Conservation (phyloP, 2,888 invertebrate genomes). For the Buathra laborator region DNA sequence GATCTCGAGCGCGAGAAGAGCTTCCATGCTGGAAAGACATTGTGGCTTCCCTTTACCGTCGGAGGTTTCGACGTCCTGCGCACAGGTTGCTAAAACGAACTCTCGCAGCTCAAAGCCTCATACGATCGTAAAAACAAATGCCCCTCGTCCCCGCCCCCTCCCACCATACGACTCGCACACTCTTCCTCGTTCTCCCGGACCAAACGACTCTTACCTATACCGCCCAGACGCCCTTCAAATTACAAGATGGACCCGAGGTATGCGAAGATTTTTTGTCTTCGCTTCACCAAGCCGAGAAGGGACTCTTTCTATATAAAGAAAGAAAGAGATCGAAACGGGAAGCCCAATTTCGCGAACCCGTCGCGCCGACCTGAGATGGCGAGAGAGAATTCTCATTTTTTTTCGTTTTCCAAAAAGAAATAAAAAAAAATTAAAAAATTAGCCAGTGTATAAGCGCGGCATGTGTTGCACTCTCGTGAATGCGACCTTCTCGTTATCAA, state of each 20-base stretch:
- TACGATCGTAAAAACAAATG: conserved; percentile 4
- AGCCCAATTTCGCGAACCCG: neutral
- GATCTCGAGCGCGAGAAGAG: conserved; percentile 36
- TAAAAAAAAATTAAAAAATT: no score
- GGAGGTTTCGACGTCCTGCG: conserved; percentile 27
- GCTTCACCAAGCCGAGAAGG: neutral
- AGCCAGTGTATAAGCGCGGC: neutral
- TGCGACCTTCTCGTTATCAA: conserved; percentile 61
- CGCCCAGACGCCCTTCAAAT: conserved; percentile 21
- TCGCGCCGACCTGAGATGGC: neutral
- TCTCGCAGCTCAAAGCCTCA: neutral
- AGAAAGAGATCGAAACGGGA: conserved; percentile 20
- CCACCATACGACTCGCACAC: neutral
- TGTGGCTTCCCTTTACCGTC: neutral
- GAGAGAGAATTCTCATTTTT: no score
- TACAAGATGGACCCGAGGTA: conserved; percentile 49
- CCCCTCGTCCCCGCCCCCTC: neutral
- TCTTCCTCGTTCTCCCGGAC: neutral
- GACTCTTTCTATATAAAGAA: neutral
- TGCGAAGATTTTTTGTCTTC: conserved; percentile 43
- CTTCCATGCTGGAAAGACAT: neutral
- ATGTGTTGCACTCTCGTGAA: neutral
- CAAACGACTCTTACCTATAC: neutral
- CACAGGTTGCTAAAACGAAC: conserved; percentile 5
- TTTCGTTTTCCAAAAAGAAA: neutral